These are phyloP conservation scores for fruit fly (Drosophila melanogaster) DNA, from an alignment of 1,140 invertebrate species.

Conservation along the genomic window Release_6_plus_ISO1_MT NT_037436.4:22896001-22896500, in stretches of 20 bases:
- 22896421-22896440: conserved; percentile 52
- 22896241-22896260: conserved; percentile 25
- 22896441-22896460: too few species aligned
- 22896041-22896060: conserved; percentile 73
- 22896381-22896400: conserved; percentile 8
- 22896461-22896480: background rate
- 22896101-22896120: conserved; percentile 55
- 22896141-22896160: conserved; percentile 36
- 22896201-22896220: conserved; percentile 18
- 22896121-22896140: conserved; percentile 33
- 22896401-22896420: conserved; percentile 45
- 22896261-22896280: conserved; percentile 21
- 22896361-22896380: conserved; percentile 42
- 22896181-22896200: conserved; percentile 66
- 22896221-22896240: conserved; percentile 68
- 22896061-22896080: conserved; percentile 41
- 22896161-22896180: conserved; percentile 70
- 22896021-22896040: conserved; percentile 64
- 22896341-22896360: conserved; percentile 29
- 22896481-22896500: background rate
- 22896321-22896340: conserved; percentile 52
- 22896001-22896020: conserved; percentile 67
- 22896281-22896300: background rate
- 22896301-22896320: conserved; percentile 32
- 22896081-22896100: conserved; percentile 32